Conservation (phyloP, 2,113 vertebrate species). For the Megatriorchis doriae region DNA sequence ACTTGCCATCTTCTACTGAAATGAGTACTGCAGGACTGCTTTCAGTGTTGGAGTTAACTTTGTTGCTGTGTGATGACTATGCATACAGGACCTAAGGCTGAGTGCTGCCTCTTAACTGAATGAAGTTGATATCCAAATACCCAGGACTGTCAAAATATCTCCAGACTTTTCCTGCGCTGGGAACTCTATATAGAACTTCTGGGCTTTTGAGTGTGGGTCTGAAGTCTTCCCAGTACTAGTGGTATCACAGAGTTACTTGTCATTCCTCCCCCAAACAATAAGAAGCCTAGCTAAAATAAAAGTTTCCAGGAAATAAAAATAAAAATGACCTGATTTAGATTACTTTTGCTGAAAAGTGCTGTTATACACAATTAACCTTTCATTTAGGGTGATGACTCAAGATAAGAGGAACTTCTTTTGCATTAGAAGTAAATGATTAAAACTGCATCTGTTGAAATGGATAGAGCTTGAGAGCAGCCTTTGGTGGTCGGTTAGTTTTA, state of each 20-base stretch:
- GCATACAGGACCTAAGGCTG: background rate
- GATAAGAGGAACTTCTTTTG: background rate
- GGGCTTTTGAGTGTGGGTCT: background rate
- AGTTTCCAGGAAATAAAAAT: background rate
- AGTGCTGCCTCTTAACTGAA: background rate
- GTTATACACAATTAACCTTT: background rate
- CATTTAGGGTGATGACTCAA: background rate
- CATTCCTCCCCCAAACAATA: background rate
- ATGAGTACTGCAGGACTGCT: background rate
- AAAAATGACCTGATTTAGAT: background rate
- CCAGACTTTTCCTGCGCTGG: fast-evolving
- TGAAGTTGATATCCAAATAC: background rate
- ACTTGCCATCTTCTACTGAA: background rate
- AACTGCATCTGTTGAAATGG: background rate
- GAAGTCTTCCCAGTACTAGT: background rate
- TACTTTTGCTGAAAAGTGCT: background rate
- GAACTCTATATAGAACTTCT: background rate
- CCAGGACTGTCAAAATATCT: background rate
- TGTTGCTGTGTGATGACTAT: background rate
- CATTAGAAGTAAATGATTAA: background rate
- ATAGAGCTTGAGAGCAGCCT: background rate
- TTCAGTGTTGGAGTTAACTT: background rate
- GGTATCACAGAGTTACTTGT: background rate
- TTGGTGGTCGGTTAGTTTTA: background rate
- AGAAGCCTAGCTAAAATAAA: background rate